Base-by-base conservation (phyloP, 1,140 invertebrate genomes). In the silkworm (Bombyx mori) region DNA sequence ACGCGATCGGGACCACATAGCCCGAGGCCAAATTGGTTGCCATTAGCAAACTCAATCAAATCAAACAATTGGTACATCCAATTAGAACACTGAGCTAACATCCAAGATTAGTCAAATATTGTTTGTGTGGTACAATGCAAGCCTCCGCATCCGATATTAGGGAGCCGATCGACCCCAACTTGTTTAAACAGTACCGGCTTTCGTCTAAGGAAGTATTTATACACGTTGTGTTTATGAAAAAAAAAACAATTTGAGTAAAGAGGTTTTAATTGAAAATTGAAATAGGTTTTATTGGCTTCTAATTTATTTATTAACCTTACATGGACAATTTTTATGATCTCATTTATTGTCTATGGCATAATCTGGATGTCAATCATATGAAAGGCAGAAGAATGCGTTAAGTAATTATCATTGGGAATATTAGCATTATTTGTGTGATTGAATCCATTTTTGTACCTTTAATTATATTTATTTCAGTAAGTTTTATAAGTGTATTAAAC, bases 131-230 rank as follows among this genome's bases (percentile, higher is more conserved):
- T 70, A 79, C 76, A 77, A 77, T 79, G 72, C 73, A 71, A 71
- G 68, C 69, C 71, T 77, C 77, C 71, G 77, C 73, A 79, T 77
- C 58, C 65, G 71, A 73, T 79, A 79, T 79, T 75, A 79, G 74
- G 66, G 69, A 65, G 59, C 45, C 26, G 26, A 35, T 35, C 26
- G 26, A 35, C 26, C 26, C 26, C 26, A 35, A 35, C 26, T 35
- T 35, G 26, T 3, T 3, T 5, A 35, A 35, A 35, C 26, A 35
- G 26, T 5, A 35, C 2, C 26, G 48, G 45, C 45, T 12, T 12
- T 46, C 3, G 45, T 8, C 45, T 46, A 46, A 46, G 45, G 45
- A 22, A 3, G 48, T 35, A 10, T 7, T n/a, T 8, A 10, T 0
- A 22, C 48, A 6, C n/a, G 48, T 22, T 7, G 48, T 8, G n/a